Evolutionary conservation across 2,113 vertebrate species (phyloP).

Genomic region (Cygnus atratus): DNA sequence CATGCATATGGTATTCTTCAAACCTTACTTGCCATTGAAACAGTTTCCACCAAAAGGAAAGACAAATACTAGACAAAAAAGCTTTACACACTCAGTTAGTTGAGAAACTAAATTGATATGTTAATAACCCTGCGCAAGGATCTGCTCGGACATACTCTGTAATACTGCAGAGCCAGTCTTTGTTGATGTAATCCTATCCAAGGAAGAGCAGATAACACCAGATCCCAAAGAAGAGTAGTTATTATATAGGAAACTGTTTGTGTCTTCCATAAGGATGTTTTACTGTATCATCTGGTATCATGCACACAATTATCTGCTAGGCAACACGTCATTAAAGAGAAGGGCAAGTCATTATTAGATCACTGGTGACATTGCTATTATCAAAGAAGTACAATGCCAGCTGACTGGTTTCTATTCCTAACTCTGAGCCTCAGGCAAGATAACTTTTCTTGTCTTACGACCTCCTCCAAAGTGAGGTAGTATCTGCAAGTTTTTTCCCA

Average conservation of each 20-base stretch:
- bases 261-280: not conserved
- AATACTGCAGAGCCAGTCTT: not conserved
- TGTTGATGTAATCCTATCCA: not conserved
- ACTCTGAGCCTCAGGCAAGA: not conserved
- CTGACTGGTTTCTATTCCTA: not conserved
- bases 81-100: not conserved
- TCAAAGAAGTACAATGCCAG: not conserved
- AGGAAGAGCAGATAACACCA: not conserved
- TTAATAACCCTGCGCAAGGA: not conserved
- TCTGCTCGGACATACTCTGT: not conserved
- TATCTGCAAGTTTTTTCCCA: conserved; percentile 32
- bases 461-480: not conserved
- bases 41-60: not conserved
- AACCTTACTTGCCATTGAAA: not conserved
- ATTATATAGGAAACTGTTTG: not conserved
- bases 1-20: not conserved
- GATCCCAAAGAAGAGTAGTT: not conserved
- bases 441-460: not conserved
- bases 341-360: conserved; percentile 11
- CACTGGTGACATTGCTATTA: conserved; percentile 24
- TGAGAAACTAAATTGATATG: not conserved
- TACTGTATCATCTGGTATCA: not conserved
- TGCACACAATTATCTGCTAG: not conserved
- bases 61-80: not conserved
- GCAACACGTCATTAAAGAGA: conserved; percentile 13